Conservation (phyloP, 2,888 invertebrate species). For the Trachelus troglodyta region DNA sequence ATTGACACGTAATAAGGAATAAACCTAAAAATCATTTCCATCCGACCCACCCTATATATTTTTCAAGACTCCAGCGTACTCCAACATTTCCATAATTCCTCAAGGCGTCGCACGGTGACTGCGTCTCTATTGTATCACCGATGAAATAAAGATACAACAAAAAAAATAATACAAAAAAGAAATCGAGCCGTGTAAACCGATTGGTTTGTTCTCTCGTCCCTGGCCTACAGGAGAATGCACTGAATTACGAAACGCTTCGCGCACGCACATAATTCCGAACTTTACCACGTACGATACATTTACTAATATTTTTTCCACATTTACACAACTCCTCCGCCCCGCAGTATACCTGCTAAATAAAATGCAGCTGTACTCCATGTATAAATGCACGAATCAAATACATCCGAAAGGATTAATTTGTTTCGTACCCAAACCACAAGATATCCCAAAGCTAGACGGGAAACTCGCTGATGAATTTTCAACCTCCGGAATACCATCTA, state of each 20-base stretch:
- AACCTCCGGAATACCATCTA: background rate
- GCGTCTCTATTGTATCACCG: background rate
- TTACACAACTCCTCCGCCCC: background rate
- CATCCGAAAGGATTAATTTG: background rate
- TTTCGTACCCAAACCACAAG: background rate
- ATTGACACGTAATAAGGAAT: background rate
- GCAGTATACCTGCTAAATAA: background rate
- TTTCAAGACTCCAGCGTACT: background rate
- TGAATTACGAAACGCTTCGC: slow-evolving; percentile 30
- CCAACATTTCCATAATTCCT: background rate
- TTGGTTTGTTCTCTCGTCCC: slow-evolving; percentile 13
- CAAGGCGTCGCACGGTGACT: background rate
- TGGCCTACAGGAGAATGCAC: slow-evolving; percentile 35
- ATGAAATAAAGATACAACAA: background rate
- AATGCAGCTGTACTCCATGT: background rate
- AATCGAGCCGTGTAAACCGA: background rate
- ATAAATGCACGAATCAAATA: background rate
- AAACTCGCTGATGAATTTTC: background rate
- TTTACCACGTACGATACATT: background rate
- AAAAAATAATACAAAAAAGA: background rate
- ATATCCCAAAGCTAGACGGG: background rate
- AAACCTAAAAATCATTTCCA: background rate
- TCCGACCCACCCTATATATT: background rate
- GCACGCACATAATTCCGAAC: background rate
- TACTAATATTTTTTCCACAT: background rate